Evolutionary conservation across 2,113 vertebrate genomes (phyloP).

Genomic region (Heterotilapia buettikoferi): DNA sequence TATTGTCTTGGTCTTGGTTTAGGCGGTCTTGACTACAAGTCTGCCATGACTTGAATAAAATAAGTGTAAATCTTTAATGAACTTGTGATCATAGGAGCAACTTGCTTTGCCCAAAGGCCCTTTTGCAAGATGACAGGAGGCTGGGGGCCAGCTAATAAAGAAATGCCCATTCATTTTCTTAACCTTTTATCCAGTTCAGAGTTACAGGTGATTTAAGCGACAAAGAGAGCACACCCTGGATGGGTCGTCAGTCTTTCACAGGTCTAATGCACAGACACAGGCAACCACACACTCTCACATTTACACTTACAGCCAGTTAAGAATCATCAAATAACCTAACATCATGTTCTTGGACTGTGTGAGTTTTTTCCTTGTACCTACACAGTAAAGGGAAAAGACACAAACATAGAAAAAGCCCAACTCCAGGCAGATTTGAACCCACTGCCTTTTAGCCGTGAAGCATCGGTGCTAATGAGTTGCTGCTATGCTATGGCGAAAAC

Average conservation of each 20-base stretch:
- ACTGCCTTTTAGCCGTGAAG: not conserved
- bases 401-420: not conserved
- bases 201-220: not conserved
- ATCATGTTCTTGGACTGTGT: not conserved
- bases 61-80: not conserved
- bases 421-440: not conserved
- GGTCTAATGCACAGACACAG: not conserved
- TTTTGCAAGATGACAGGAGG: not conserved
- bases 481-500: not conserved
- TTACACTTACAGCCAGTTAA: not conserved
- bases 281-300: not conserved
- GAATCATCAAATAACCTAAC: not conserved
- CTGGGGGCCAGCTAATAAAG: not conserved
- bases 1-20: not conserved
- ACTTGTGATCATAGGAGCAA: not conserved
- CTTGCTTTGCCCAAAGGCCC: not conserved
- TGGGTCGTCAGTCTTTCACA: accelerated
- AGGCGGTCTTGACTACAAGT: not conserved
- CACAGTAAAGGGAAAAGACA: not conserved
- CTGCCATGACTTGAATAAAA: not conserved
- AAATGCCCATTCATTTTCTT: not conserved
- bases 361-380: not conserved
- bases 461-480: not conserved
- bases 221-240: not conserved
- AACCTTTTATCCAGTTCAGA: not conserved